These are phyloP conservation scores for Carabus problematicus DNA, from an alignment of 2,888 invertebrate genomes.

Conservation along the genomic window DNA sequence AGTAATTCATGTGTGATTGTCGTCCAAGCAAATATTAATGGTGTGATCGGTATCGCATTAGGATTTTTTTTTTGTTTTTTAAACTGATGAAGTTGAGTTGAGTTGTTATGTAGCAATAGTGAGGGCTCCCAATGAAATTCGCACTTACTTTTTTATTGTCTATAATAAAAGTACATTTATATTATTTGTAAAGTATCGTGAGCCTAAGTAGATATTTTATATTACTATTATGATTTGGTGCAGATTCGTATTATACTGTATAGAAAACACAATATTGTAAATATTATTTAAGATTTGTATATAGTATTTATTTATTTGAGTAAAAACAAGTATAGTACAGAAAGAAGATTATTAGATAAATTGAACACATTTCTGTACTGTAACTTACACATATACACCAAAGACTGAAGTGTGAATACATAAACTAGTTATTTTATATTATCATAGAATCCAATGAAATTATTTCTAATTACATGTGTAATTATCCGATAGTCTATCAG, in stretches of 20 bases:
- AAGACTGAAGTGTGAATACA: constrained; percentile 34
- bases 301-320: constrained; percentile 35
- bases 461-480: constrained; percentile 17
- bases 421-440: constrained; percentile 22
- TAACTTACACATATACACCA: constrained; percentile 38
- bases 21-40: too few relatives aligned
- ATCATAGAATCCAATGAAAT: constrained; percentile 30
- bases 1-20: too few relatives aligned
- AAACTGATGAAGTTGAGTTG: too few relatives aligned
- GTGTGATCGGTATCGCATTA: too few relatives aligned
- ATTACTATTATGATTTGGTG: constrained; percentile 14
- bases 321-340: constrained; percentile 16
- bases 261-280: constrained; percentile 20
- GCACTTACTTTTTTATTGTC: too few relatives aligned
- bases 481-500: constrained; percentile 2
- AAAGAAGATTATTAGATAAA: constrained; percentile 16
- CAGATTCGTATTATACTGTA: constrained; percentile 18
- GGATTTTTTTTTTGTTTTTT: too few relatives aligned
- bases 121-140: too few relatives aligned
- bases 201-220: constrained; percentile 7
- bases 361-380: constrained; percentile 18
- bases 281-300: constrained; percentile 31
- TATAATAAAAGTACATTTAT: too few relatives aligned
- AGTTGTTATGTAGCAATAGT: too few relatives aligned
- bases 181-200: neutral